Base-by-base conservation (phyloP, 2,797 vertebrate species). In the Borostomias antarcticus region DNA sequence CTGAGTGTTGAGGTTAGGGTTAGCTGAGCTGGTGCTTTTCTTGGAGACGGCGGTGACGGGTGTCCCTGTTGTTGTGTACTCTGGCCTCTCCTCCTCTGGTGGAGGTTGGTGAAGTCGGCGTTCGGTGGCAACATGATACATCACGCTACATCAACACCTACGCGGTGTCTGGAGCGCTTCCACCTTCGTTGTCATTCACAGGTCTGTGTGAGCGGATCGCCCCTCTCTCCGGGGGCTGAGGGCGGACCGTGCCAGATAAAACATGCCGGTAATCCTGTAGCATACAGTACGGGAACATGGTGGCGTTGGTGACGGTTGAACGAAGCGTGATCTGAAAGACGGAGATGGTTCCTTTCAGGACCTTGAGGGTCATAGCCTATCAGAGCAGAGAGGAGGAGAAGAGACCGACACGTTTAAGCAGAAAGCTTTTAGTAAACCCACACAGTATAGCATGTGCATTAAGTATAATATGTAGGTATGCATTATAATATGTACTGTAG, bases 101-200 rank as follows among this genome's bases (percentile, higher is more conserved):
- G 54, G 67, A 43, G 59, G 70, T n/a, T 2, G 66, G 68, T 62
- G 3, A 1, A n/a, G 64, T 72, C 4, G 40, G 53, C 64, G 67
- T 74, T 57, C 68, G 50, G 47, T 35, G 56, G 58, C 72, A 59
- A 72, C 47, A 64, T 10, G 35, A 73, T 58, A 33, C 6, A 1
- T 62, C 58, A 26, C 77, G 78, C 75, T 79, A n/a, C 33, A 74
- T 29, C 71, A 68, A 60, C 52, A 21, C 37, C 25, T 51, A 51
- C 48, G 26, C 40, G 58, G 64, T 68, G 10, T 25, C 48, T 35
- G 13, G n/a, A 52, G 29, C 52, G 37, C 54, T 59, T 59, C 65
- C 17, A 32, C 25, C 61, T 10, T 54, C 33, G 11, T 29, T 19
- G 15, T n/a, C 9, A 25, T 54, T 47, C 19, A 68, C 26, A 53